Conservation (phyloP, 1,140 invertebrate genomes). For the Schmidtea mediterranea region DNA sequence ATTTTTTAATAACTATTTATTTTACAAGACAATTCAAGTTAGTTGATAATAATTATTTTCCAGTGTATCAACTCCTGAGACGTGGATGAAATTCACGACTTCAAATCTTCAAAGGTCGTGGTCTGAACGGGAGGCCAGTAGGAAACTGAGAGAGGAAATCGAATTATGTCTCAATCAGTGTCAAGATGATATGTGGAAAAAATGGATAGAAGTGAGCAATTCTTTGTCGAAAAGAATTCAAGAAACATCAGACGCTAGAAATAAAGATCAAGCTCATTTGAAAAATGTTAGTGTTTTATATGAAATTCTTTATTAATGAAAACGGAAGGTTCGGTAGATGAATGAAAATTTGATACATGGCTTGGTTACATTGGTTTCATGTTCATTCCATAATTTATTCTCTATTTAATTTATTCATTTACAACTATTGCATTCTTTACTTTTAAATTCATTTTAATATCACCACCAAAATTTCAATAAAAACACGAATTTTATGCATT, state of each 20-base stretch:
- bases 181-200: constrained; percentile 57
- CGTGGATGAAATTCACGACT: constrained; percentile 61
- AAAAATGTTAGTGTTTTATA: constrained; percentile 46
- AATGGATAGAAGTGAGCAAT: constrained; percentile 40
- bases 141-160: constrained; percentile 45
- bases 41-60: too few relatives aligned
- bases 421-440: too few relatives aligned
- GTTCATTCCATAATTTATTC: constrained; percentile 19
- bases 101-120: constrained; percentile 53
- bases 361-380: too few relatives aligned
- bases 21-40: too few relatives aligned
- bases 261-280: constrained; percentile 53
- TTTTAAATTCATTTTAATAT: too few relatives aligned
- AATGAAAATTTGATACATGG: constrained; percentile 5
- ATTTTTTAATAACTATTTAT: too few relatives aligned
- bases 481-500: too few relatives aligned
- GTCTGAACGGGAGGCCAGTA: constrained; percentile 48
- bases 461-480: too few relatives aligned
- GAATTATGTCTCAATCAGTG: constrained; percentile 52
- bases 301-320: constrained; percentile 57
- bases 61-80: constrained; percentile 48
- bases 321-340: constrained; percentile 27
- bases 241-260: constrained; percentile 28
- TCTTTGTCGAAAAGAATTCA: constrained; percentile 20
- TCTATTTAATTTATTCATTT: too few relatives aligned